These are phyloP conservation scores for Drosophila mayaguana DNA, from an alignment of 2,888 invertebrate species.

Conservation along the genomic window DNA sequence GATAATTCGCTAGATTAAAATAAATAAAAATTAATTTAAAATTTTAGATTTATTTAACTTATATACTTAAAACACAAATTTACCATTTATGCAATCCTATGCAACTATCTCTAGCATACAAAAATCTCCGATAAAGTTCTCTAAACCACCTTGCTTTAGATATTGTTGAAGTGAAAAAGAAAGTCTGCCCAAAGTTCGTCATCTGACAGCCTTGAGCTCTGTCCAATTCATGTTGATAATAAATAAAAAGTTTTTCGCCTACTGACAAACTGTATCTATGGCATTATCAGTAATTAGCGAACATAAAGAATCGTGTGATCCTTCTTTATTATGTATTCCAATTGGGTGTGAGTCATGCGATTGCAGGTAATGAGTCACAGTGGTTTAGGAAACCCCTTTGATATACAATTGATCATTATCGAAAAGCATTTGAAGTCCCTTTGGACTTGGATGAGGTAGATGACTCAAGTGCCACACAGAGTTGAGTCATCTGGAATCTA, in stretches of 20 bases:
- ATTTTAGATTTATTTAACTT: too few species aligned
- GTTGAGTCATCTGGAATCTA: constrained; percentile 49
- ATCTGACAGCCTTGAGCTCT: background rate
- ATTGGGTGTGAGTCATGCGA: constrained; percentile 48
- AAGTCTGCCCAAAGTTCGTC: background rate
- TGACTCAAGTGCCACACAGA: constrained; percentile 57
- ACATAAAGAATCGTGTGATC: constrained; percentile 39
- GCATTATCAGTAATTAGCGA: constrained; percentile 32
- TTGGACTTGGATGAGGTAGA: constrained; percentile 15
- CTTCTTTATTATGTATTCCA: constrained; percentile 25
- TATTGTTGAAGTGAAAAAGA: background rate
- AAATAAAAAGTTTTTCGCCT: background rate
- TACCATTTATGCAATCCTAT: too few species aligned
- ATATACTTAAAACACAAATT: too few species aligned
- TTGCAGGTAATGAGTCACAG: constrained; percentile 43
- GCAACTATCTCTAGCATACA: too few species aligned
- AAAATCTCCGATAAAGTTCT: background rate
- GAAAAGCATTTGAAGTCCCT: constrained; percentile 11
- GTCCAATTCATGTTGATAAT: constrained; percentile 20
- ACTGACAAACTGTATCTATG: background rate
- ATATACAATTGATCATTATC: constrained; percentile 48
- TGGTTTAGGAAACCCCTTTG: constrained; percentile 63
- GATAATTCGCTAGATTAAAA: background rate
- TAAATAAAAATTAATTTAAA: background rate
- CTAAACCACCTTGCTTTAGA: background rate